These are phyloP conservation scores for Drosophila mimica DNA, from an alignment of 2,888 invertebrate species.

Conservation along the genomic window DNA sequence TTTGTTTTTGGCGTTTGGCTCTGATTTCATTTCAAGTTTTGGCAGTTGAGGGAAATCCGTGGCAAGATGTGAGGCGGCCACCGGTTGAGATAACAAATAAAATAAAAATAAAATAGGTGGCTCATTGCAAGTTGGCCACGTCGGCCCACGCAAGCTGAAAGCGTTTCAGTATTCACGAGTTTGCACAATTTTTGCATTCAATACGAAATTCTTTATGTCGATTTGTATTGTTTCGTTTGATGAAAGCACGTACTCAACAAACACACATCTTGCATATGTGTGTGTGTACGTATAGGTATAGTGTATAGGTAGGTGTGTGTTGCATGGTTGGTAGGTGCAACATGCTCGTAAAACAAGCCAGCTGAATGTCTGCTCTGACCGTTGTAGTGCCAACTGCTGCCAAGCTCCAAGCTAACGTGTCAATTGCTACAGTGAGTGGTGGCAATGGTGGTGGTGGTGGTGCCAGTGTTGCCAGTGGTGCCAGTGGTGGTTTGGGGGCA, in stretches of 20 bases:
- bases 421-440: conserved; percentile 60
- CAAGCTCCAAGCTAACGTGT: conserved; percentile 74
- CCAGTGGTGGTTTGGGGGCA: conserved; percentile 1
- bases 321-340: conserved; percentile 69
- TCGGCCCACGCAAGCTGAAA: conserved; percentile 54
- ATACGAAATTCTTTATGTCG: conserved; percentile 73
- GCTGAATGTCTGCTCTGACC: conserved; percentile 55
- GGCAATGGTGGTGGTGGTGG: neutral
- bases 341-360: conserved; percentile 75
- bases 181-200: conserved; percentile 81
- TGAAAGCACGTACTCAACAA: conserved; percentile 76
- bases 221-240: conserved; percentile 71
- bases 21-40: conserved; percentile 53
- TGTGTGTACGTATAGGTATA: conserved; percentile 11
- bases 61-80: conserved; percentile 1
- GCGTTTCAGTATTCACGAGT: conserved; percentile 79
- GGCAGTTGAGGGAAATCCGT: neutral
- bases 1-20: conserved; percentile 45
- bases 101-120: conserved; percentile 29
- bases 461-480: neutral
- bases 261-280: conserved; percentile 11
- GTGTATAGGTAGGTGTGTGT: conserved; percentile 39
- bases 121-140: conserved; percentile 34
- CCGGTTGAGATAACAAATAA: conserved; percentile 31
- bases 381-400: conserved; percentile 77